Conservation (phyloP, 2,113 vertebrate genomes). For the Lasiurus cinereus region DNA sequence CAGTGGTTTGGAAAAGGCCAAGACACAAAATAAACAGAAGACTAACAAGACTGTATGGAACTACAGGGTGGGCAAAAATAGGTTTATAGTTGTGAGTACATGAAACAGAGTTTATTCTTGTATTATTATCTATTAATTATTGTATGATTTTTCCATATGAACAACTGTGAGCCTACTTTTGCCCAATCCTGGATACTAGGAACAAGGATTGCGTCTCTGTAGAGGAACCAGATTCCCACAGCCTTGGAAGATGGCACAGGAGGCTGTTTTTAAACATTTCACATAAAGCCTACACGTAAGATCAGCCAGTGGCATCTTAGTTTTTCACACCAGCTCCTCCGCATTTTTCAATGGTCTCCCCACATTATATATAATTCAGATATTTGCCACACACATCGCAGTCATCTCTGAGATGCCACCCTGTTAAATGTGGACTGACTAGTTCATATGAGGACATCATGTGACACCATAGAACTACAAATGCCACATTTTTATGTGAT, state of each 20-base stretch:
- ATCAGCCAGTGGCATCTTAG: neutral
- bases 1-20: conserved; percentile 52
- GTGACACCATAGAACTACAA: neutral
- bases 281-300: neutral
- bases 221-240: neutral
- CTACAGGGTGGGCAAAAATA: neutral
- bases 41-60: neutral
- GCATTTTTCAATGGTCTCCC: neutral
- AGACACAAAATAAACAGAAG: conserved; percentile 27
- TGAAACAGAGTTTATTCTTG: neutral
- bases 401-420: neutral
- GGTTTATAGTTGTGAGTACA: neutral
- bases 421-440: neutral
- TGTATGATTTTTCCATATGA: neutral
- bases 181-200: neutral
- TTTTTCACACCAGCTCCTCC: neutral
- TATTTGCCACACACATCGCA: neutral
- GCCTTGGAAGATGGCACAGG: neutral
- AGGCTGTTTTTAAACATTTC: neutral
- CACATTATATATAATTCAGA: neutral
- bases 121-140: neutral
- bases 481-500: neutral
- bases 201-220: neutral
- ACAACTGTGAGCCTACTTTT: neutral
- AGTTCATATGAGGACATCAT: neutral